Percentiles rank a stretch among this genome's conserved stretches.
phyloP scores from a whole-genome alignment of 2,888 invertebrate genomes.

The Dasypogon diadema region DNA sequence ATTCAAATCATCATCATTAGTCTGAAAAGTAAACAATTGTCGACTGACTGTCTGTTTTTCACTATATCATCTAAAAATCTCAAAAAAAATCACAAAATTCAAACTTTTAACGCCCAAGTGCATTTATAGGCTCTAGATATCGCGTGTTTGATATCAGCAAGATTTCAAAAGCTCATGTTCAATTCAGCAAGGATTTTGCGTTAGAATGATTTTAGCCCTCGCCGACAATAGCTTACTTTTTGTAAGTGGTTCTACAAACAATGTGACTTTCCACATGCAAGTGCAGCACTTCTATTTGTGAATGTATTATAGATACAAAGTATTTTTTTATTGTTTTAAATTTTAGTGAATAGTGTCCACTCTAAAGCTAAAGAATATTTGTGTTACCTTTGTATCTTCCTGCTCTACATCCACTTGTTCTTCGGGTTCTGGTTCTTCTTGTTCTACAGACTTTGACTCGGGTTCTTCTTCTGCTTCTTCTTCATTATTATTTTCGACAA shows the following conservation, averaged over 20 bases:
- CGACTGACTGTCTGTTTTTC: slow-evolving; percentile 66
- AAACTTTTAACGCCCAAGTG: slow-evolving; percentile 41
- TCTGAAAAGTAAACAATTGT: slow-evolving; percentile 70
- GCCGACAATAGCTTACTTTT: slow-evolving; percentile 68
- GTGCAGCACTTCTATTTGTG: slow-evolving; percentile 9
- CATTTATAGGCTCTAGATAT: slow-evolving; percentile 26
- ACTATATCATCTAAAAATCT: slow-evolving; percentile 33
- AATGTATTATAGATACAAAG: background rate
- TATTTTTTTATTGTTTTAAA: background rate
- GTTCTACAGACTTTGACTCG: too few relatives aligned
- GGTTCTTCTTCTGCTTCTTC: slow-evolving; percentile 29
- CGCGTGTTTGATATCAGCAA: slow-evolving; percentile 4
- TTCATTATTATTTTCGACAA: background rate
- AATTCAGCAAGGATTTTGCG: slow-evolving; percentile 17
- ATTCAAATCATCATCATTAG: slow-evolving; percentile 65
- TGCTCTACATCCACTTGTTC: slow-evolving; percentile 4
- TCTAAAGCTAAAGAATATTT: slow-evolving; percentile 50
- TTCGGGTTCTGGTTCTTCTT: slow-evolving; percentile 54
- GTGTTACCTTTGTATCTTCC: slow-evolving; percentile 55
- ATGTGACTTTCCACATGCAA: slow-evolving; percentile 60
- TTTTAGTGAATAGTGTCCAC: too few relatives aligned
- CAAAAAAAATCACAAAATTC: slow-evolving; percentile 9
- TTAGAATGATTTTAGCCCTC: slow-evolving; percentile 2
- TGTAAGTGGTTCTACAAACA: slow-evolving; percentile 55
- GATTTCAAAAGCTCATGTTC: slow-evolving; percentile 25